A percentile compares a stretch with the other conserved stretches of the same genome.
phyloP scores from a whole-genome alignment of 1,140 invertebrate genomes.

The Neotoxoptera formosana region DNA sequence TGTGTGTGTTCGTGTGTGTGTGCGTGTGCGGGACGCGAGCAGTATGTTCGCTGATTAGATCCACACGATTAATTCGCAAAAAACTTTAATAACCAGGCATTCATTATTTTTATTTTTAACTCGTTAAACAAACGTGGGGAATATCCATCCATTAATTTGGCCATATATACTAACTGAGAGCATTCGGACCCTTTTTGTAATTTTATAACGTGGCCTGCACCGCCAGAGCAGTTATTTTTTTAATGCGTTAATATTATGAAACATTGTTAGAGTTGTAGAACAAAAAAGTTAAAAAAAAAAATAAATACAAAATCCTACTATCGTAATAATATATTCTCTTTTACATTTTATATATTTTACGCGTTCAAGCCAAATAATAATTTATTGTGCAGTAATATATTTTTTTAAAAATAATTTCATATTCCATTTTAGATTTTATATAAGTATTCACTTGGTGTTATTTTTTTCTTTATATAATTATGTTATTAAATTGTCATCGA shows the following conservation, averaged over 20 bases:
- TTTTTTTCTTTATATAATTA: neutral
- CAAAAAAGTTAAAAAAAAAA: neutral
- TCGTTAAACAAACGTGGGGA: slow-evolving; percentile 45
- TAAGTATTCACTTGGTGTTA: neutral
- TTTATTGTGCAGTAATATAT: neutral
- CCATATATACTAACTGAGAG: neutral
- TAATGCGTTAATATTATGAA: slow-evolving; percentile 46
- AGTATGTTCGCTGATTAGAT: slow-evolving; percentile 43
- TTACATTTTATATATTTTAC: neutral
- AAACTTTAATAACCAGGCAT: slow-evolving; percentile 32
- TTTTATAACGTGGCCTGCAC: neutral
- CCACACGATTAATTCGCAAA: slow-evolving; percentile 24
- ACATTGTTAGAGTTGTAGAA: slow-evolving; percentile 24
- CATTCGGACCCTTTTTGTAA: slow-evolving; percentile 39
- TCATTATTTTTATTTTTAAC: slow-evolving; percentile 43
- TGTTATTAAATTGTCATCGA: neutral
- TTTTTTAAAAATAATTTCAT: neutral
- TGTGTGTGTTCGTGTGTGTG: neutral
- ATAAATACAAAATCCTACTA: neutral
- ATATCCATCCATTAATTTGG: slow-evolving; percentile 54
- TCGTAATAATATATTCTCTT: neutral
- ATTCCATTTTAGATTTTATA: neutral
- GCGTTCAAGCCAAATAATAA: neutral
- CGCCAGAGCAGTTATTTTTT: neutral
- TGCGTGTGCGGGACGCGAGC: neutral